Conservation (phyloP, 1,140 invertebrate genomes). For the Episyrphus balteatus region DNA sequence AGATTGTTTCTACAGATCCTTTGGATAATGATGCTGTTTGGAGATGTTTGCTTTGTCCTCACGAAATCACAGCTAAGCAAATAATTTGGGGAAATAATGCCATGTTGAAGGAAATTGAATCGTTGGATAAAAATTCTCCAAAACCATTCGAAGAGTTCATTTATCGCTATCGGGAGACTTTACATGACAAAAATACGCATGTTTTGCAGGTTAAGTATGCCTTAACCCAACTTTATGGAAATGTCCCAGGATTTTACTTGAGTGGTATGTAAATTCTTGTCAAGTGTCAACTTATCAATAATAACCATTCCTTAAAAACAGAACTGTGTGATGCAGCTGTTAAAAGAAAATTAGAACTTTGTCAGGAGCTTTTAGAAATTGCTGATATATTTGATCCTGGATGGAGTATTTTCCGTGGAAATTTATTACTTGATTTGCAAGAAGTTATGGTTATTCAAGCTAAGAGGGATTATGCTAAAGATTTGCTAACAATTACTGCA, state of each 20-base stretch:
- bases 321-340: slow-evolving; percentile 46
- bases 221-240: slow-evolving; percentile 53
- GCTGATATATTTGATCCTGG: slow-evolving; percentile 52
- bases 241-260: slow-evolving; percentile 41
- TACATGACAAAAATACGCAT: slow-evolving; percentile 54
- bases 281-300: no score
- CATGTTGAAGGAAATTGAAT: slow-evolving; percentile 47
- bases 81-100: slow-evolving; percentile 47
- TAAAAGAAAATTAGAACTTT: slow-evolving; percentile 50
- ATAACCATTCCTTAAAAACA: slow-evolving; percentile 13
- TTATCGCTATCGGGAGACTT: slow-evolving; percentile 42
- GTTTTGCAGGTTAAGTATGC: slow-evolving; percentile 54
- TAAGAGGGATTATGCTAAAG: slow-evolving; percentile 39
- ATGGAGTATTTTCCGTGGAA: slow-evolving; percentile 47
- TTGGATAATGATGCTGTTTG: slow-evolving; percentile 46
- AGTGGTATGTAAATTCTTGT: slow-evolving; percentile 40
- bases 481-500: slow-evolving; percentile 40
- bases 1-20: slow-evolving; percentile 45
- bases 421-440: slow-evolving; percentile 52
- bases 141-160: slow-evolving; percentile 50
- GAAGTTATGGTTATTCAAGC: slow-evolving; percentile 44
- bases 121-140: slow-evolving; percentile 43
- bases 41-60: slow-evolving; percentile 50
- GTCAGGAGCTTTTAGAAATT: slow-evolving; percentile 50
- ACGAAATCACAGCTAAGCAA: slow-evolving; percentile 42